phyloP scores from a whole-genome alignment of 2,888 invertebrate species.

The Pristionchus maxplancki region DNA sequence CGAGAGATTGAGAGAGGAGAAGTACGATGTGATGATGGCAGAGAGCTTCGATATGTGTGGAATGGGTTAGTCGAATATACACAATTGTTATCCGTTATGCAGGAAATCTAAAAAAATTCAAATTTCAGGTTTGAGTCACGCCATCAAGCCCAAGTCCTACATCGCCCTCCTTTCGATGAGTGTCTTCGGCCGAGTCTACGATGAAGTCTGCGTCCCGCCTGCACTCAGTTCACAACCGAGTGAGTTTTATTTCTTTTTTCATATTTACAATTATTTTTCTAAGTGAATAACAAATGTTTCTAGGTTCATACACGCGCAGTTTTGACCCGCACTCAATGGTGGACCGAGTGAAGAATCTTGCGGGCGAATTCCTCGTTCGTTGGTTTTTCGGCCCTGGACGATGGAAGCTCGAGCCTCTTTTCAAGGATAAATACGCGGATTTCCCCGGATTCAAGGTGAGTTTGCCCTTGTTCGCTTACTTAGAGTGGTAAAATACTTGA shows the following conservation, averaged over 20 bases:
- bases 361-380: not conserved
- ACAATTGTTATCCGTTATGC: too few relatives aligned
- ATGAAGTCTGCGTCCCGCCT: not conserved
- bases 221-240: not conserved
- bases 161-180: not conserved
- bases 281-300: not conserved
- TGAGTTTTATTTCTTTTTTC: not conserved
- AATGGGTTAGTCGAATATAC: not conserved
- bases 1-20: conserved; percentile 7
- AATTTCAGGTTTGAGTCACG: conserved; percentile 24
- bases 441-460: not conserved
- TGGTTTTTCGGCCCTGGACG: not conserved
- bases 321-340: conserved; percentile 10
- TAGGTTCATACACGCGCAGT: not conserved
- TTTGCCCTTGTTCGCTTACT: too few relatives aligned
- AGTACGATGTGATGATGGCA: conserved; percentile 28
- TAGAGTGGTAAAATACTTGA: not conserved
- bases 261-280: not conserved
- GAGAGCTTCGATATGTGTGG: conserved; percentile 32
- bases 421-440: not conserved
- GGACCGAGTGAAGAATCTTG: not conserved
- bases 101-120: too few relatives aligned
- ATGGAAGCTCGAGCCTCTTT: not conserved
- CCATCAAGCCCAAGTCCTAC: conserved; percentile 16
- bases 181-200: not conserved